These are phyloP conservation scores for Andrena flavipes DNA, from an alignment of 2,888 invertebrate genomes.

Conservation along the genomic window DNA sequence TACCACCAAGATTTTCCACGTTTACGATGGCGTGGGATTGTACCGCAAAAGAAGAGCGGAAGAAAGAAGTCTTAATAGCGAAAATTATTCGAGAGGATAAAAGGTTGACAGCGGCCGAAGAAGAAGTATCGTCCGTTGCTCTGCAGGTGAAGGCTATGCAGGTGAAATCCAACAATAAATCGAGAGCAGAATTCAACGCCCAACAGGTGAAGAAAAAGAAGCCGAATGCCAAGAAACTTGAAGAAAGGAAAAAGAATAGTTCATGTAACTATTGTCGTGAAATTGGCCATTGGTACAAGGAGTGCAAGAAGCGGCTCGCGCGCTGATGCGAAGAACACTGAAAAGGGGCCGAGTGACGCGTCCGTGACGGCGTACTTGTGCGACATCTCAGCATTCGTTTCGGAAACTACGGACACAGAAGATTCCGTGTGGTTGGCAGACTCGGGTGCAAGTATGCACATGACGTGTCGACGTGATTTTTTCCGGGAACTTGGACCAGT, in stretches of 20 bases:
- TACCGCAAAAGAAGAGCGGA: slow-evolving; percentile 13
- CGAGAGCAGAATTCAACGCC: neutral
- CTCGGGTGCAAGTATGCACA: slow-evolving; percentile 5
- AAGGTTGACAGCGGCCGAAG: neutral
- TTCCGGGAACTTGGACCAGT: neutral
- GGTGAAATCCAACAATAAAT: too few species aligned
- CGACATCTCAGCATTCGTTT: neutral
- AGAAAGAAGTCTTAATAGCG: neutral
- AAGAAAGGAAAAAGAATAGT: neutral
- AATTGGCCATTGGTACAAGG: neutral
- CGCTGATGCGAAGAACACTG: neutral
- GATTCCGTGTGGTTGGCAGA: neutral
- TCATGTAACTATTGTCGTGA: neutral
- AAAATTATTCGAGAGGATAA: slow-evolving; percentile 19
- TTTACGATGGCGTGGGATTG: slow-evolving; percentile 47
- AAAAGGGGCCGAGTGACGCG: neutral
- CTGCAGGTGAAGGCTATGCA: neutral
- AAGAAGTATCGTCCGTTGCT: slow-evolving; percentile 6
- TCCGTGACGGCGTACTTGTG: neutral
- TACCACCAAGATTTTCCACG: slow-evolving; percentile 27
- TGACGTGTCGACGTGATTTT: neutral
- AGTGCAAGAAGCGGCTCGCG: neutral
- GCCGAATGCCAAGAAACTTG: neutral
- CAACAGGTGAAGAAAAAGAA: neutral
- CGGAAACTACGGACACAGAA: neutral